Conservation (phyloP, 2,888 invertebrate species). For the Allolobophora icterica region DNA sequence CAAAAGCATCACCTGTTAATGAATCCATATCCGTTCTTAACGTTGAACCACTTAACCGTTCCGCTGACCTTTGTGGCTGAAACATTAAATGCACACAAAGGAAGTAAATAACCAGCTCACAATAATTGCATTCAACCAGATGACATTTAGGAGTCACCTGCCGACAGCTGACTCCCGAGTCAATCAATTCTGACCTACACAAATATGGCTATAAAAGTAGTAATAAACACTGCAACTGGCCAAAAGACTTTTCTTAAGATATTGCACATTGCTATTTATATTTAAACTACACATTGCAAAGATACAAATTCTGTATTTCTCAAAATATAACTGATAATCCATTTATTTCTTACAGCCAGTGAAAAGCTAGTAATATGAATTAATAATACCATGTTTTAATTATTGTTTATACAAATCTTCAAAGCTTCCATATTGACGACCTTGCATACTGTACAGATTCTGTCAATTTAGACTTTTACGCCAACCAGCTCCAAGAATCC, state of each 20-base stretch:
- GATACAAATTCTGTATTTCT: no score
- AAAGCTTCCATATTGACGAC: no score
- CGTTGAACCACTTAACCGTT: conserved; percentile 88
- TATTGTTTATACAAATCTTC: no score
- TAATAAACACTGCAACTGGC: not conserved
- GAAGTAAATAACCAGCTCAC: not conserved
- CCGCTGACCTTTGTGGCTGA: conserved; percentile 76
- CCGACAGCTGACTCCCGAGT: not conserved
- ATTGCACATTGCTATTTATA: no score
- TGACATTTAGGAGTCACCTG: not conserved
- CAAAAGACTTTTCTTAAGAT: not conserved
- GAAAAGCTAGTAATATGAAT: no score
- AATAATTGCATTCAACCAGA: not conserved
- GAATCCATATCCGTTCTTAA: conserved; percentile 84
- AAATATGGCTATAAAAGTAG: not conserved
- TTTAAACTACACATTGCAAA: no score
- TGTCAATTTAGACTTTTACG: no score
- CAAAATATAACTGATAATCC: no score
- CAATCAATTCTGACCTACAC: not conserved
- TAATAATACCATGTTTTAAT: no score
- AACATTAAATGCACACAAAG: conserved; percentile 32
- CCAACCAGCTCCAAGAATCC: no score
- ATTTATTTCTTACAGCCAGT: no score
- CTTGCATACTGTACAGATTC: no score
- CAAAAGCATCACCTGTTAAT: conserved; percentile 73